Conservation (phyloP, 2,888 invertebrate species). For the Mycalesis mineus region DNA sequence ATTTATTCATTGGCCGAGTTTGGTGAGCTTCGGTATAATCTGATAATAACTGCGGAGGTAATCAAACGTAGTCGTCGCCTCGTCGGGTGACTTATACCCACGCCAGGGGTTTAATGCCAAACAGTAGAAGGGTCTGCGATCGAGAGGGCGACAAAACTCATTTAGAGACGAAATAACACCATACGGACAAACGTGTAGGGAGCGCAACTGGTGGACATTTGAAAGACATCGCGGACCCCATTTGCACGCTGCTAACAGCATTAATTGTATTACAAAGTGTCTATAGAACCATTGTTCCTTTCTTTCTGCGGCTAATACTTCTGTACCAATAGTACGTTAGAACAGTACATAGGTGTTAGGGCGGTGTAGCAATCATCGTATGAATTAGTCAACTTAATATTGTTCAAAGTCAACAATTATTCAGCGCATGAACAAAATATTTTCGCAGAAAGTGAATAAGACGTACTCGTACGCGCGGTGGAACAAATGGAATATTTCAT, state of each 20-base stretch:
- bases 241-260: not conserved
- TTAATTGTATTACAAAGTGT: not conserved
- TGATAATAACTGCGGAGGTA: not conserved
- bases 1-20: not conserved
- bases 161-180: not conserved
- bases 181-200: not conserved
- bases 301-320: too few relatives aligned
- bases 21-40: not conserved
- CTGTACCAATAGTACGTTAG: not conserved
- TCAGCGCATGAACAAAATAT: too few relatives aligned
- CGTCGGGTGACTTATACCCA: not conserved
- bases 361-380: too few relatives aligned
- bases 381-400: too few relatives aligned
- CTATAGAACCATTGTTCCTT: too few relatives aligned
- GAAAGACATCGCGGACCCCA: not conserved
- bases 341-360: not conserved
- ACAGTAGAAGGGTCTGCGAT: not conserved
- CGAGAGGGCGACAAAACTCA: not conserved
- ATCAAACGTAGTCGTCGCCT: not conserved
- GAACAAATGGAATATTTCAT: not conserved
- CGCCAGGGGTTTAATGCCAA: not conserved
- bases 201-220: not conserved
- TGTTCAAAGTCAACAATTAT: too few relatives aligned
- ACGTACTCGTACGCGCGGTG: too few relatives aligned
- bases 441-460: too few relatives aligned